Evolutionary conservation across 2,888 invertebrate genomes (phyloP), one percentile per base, ranked within the genome.

Genomic region (Clusia tigrina): DNA sequence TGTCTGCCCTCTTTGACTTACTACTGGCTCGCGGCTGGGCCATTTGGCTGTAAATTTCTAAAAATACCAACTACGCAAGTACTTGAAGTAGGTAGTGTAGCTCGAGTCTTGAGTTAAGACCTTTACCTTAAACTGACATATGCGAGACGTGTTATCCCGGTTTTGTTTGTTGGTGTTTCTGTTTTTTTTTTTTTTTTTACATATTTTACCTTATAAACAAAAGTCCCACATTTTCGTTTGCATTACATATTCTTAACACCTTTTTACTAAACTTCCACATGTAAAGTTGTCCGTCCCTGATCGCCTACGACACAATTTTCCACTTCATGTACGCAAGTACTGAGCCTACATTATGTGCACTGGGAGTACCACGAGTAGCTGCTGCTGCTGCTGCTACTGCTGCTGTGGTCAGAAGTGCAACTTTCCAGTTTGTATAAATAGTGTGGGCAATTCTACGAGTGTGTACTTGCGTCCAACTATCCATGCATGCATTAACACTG

Each of bases 241-340:
- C 5, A 5, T 32, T 32, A 9, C 5, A 32, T 9, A 32, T 32
- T 32, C 32, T 32, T 32, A 32, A 32, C 32, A 32, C 32, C 32
- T 32, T 32, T 32, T 32, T 32, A 9, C 6, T n/a, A n/a, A n/a
- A n/a, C 12, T 32, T 32, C 32, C 5, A 32, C 32, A 32, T 42
- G 42, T 42, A 3, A 32, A 42, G 42, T n/a, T n/a, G n/a, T n/a
- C n/a, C n/a, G n/a, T n/a, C n/a, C n/a, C n/a, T n/a, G n/a, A n/a
- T n/a, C n/a, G 42, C n/a, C 9, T 42, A n/a, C 42, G 42, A 42
- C 42, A 42, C n/a, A 42, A 12, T 42, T 42, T 42, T 42, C 32
- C 32, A 32, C 32, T 32, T 32, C 32, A 32, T 32, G 6, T 32
- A 6, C 6, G 32, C 32, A n/a, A n/a, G n/a, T n/a, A n/a, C n/a